These are phyloP conservation scores for Dryobota labecula DNA, from an alignment of 2,888 invertebrate genomes.

Conservation along the genomic window DNA sequence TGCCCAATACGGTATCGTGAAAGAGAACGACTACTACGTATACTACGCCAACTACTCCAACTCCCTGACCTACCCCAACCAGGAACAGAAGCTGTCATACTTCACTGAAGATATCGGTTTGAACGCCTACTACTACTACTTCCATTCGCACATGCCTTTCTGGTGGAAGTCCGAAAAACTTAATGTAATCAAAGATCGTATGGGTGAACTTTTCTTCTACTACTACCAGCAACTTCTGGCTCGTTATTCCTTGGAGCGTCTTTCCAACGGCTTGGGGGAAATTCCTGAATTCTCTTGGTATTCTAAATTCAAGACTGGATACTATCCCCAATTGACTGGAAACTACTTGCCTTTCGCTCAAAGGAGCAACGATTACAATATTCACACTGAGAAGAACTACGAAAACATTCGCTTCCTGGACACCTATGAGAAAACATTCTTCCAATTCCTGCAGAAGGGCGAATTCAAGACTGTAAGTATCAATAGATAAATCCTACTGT, in stretches of 20 bases:
- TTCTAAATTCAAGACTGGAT: slow-evolving; percentile 88
- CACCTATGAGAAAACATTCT: slow-evolving; percentile 89
- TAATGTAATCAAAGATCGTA: slow-evolving; percentile 87
- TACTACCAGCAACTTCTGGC: slow-evolving; percentile 92
- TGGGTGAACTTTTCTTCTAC: slow-evolving; percentile 92
- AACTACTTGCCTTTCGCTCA: slow-evolving; percentile 87
- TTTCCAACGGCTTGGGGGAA: slow-evolving; percentile 91
- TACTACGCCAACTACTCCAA: slow-evolving; percentile 91
- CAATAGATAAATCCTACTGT: neutral
- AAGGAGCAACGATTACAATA: slow-evolving; percentile 91
- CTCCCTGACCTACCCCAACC: slow-evolving; percentile 85
- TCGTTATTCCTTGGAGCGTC: slow-evolving; percentile 93
- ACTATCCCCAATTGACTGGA: slow-evolving; percentile 72
- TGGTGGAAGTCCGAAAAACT: slow-evolving; percentile 91
- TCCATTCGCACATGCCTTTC: slow-evolving; percentile 91
- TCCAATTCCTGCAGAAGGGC: slow-evolving; percentile 88
- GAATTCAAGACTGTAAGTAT: slow-evolving; percentile 90
- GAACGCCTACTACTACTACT: slow-evolving; percentile 92
- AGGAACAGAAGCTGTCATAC: slow-evolving; percentile 91
- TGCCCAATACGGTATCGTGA: slow-evolving; percentile 80
- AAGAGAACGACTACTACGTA: slow-evolving; percentile 83
- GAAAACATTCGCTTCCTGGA: slow-evolving; percentile 90
- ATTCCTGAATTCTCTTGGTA: slow-evolving; percentile 92
- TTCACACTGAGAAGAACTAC: slow-evolving; percentile 86
- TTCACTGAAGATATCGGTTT: slow-evolving; percentile 93